Evolutionary conservation across 2,113 vertebrate genomes (phyloP).

Genomic region (Aldabrachelys gigantea): DNA sequence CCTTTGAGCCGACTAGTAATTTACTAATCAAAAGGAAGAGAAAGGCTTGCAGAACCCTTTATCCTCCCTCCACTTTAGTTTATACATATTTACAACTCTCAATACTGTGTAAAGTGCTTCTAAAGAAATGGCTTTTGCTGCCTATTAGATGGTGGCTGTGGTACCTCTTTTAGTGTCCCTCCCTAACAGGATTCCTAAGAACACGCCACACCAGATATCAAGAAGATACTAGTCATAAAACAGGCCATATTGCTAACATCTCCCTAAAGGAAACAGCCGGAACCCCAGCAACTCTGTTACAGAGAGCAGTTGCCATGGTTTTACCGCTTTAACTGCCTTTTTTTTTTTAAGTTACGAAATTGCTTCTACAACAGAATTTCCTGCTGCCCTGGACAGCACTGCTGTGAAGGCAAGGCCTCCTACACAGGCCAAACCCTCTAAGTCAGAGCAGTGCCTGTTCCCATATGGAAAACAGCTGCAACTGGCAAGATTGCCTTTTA

Average conservation of each 20-base stretch:
- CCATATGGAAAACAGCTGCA: background rate
- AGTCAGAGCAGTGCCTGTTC: background rate
- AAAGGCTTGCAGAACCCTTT: background rate
- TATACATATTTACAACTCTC: background rate
- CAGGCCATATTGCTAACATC: background rate
- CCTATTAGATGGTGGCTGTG: background rate
- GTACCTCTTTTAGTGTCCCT: background rate
- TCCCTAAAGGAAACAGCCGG: conserved; percentile 16
- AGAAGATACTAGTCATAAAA: background rate
- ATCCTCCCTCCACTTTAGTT: background rate
- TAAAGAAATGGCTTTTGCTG: background rate
- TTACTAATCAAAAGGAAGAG: background rate
- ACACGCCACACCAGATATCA: background rate
- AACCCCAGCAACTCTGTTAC: background rate
- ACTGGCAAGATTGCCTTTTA: background rate
- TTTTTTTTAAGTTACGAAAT: background rate
- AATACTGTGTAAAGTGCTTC: background rate
- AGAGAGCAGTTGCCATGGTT: background rate
- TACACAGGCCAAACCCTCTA: background rate
- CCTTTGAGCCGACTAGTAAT: background rate
- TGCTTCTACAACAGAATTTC: background rate
- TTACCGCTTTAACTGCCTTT: background rate
- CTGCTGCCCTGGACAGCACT: conserved; percentile 3
- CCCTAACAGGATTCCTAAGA: background rate
- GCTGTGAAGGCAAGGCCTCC: background rate